Evolutionary conservation across 2,113 vertebrate species (phyloP).

Genomic region (Hypocryptadius cinnamomeus): DNA sequence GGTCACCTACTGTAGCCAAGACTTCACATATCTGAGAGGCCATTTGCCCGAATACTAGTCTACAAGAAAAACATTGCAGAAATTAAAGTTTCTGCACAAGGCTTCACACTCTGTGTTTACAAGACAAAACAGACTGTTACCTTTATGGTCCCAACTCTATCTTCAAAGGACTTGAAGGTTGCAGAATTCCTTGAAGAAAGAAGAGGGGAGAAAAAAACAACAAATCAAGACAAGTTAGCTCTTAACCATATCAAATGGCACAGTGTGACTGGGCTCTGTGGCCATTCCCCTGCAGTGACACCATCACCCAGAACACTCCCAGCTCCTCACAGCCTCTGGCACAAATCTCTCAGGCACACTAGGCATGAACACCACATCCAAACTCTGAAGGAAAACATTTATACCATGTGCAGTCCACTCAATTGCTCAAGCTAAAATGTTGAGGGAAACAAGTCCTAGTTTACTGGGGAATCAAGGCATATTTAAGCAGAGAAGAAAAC

Average conservation of each 20-base stretch:
- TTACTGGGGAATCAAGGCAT: background rate
- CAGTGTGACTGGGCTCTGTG: background rate
- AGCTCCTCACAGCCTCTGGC: background rate
- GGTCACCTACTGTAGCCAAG: slow-evolving; percentile 9
- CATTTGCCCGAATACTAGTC: background rate
- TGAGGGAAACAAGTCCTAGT: background rate
- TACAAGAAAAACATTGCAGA: background rate
- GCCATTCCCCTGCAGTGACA: background rate
- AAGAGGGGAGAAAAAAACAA: background rate
- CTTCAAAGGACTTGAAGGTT: slow-evolving; percentile 97
- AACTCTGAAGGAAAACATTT: background rate
- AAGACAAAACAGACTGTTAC: slow-evolving; percentile 62
- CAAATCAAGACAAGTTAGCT: background rate
- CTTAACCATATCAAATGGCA: background rate
- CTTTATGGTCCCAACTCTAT: slow-evolving; percentile 92
- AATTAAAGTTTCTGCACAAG: background rate
- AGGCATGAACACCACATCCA: background rate
- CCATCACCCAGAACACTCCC: background rate
- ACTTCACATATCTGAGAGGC: background rate
- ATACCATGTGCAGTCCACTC: background rate
- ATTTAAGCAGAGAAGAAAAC: background rate
- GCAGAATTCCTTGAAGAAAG: slow-evolving; percentile 83
- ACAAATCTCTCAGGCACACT: background rate
- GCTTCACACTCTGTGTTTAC: background rate
- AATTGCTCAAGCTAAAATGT: background rate